Evolutionary conservation across 2,797 vertebrate species (phyloP).

Genomic region (Crocodylus rhombifer): DNA sequence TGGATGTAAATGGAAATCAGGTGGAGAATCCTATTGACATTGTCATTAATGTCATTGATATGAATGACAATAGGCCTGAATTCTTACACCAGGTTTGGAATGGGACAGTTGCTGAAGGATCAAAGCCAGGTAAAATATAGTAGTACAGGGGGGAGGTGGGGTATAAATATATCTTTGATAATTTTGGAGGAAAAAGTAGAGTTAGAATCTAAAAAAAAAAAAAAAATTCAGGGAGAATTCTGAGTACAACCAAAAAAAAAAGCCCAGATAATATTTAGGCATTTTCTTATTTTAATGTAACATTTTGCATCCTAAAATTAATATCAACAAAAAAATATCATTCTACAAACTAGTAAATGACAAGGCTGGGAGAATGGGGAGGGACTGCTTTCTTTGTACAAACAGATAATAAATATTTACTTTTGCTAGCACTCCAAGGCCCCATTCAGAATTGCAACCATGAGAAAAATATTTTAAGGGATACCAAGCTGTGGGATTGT

Average conservation of each 20-base stretch:
- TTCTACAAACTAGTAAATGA: background rate
- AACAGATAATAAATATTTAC: background rate
- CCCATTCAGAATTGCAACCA: background rate
- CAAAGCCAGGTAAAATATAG: constrained; percentile 91
- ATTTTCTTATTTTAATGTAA: background rate
- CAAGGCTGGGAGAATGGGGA: background rate
- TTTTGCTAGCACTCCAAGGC: background rate
- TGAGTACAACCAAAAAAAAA: background rate
- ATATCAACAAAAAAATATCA: background rate
- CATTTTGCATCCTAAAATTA: background rate
- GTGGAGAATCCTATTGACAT: constrained; percentile 98
- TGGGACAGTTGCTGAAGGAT: constrained; percentile 94
- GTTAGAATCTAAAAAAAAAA: background rate
- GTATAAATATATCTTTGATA: background rate
- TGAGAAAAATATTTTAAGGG: background rate
- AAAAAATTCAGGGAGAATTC: background rate
- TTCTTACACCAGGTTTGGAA: constrained; percentile 98
- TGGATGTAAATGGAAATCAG: constrained; percentile 98
- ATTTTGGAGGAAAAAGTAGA: background rate
- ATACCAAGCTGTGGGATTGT: background rate
- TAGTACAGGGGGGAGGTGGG: background rate
- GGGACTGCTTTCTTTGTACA: background rate
- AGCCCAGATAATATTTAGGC: background rate
- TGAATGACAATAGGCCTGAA: constrained; percentile 98
- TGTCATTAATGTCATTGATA: constrained; percentile 98